Evolutionary conservation across 2,113 vertebrate genomes (phyloP), one percentile per base, ranked within the genome.

Genomic region (Neodon shergylaensis): DNA sequence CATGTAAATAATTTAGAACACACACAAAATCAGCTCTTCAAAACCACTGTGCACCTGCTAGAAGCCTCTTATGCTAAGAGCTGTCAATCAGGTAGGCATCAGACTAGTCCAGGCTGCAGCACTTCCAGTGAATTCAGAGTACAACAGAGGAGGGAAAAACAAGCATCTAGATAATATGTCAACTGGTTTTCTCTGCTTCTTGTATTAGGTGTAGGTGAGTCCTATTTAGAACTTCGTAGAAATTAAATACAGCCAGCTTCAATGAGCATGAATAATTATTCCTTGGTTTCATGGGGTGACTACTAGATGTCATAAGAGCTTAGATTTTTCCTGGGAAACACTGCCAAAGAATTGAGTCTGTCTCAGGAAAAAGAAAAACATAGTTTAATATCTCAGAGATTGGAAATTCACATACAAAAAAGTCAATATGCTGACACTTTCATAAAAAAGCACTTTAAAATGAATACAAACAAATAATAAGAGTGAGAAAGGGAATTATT

Each of bases 241-340:
- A 94, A 13, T 47, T 88, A 61, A 95, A 93, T 65, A 33, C 24
- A 88, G 83, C 28, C 74, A 36, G 8, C 72, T 88, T 96, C 42
- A 89, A 68, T 82, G 52, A 85, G 63, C 28, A 83, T 83, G 9
- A 94, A 94, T 94, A 92, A 94, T 94, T 90, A 92, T 95, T 94
- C 14, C 58, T 78, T 83, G 73, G 39, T 95, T 92, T 94, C 81
- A 73, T 72, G 44, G 24, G 26, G 26, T 88, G 42, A 96, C 90
- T 84, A 92, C 77, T 54, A 85, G 73, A 85, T 78, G 14, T 78
- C 87, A 61, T 42, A 91, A 94, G 47, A 26, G 88, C 31, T 82
- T 58, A 93, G 90, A 88, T 90, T 94, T 94, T 92, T 76, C 72
- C 86, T 94, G 42, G 66, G 85, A 94, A 94, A 97, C 63, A 92